Evolutionary conservation across 2,113 vertebrate species (phyloP).

Genomic region (Menura novaehollandiae): DNA sequence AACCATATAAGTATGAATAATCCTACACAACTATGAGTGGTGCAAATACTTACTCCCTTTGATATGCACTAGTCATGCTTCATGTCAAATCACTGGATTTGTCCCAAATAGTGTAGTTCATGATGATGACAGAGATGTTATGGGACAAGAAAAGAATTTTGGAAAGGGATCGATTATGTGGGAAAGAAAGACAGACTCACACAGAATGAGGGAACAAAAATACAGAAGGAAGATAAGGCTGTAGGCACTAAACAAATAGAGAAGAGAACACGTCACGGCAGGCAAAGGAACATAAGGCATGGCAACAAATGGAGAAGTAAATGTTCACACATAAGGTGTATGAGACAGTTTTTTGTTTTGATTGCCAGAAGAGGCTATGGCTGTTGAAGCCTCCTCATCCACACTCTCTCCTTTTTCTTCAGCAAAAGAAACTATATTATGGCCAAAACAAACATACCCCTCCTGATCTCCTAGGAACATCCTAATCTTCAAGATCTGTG

Average conservation of each 20-base stretch:
- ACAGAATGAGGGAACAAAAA: background rate
- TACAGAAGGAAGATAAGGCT: background rate
- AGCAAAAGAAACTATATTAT: background rate
- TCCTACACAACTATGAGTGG: background rate
- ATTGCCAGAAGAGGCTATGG: background rate
- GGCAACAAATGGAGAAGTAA: background rate
- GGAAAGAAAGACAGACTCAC: background rate
- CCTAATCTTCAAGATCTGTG: background rate
- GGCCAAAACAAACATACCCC: background rate
- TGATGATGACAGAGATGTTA: background rate
- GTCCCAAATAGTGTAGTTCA: background rate
- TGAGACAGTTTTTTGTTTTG: background rate
- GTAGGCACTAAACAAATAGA: background rate
- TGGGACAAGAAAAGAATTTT: background rate
- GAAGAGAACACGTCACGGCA: background rate
- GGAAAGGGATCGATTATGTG: background rate
- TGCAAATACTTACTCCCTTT: background rate
- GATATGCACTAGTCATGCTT: background rate
- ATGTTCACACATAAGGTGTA: background rate
- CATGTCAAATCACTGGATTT: background rate
- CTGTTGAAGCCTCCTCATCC: background rate
- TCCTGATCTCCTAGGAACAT: background rate
- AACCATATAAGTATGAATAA: background rate
- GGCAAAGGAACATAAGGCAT: background rate
- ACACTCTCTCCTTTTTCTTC: background rate